Evolutionary conservation across 2,113 vertebrate genomes (phyloP).

Genomic region (Panthera uncia): DNA sequence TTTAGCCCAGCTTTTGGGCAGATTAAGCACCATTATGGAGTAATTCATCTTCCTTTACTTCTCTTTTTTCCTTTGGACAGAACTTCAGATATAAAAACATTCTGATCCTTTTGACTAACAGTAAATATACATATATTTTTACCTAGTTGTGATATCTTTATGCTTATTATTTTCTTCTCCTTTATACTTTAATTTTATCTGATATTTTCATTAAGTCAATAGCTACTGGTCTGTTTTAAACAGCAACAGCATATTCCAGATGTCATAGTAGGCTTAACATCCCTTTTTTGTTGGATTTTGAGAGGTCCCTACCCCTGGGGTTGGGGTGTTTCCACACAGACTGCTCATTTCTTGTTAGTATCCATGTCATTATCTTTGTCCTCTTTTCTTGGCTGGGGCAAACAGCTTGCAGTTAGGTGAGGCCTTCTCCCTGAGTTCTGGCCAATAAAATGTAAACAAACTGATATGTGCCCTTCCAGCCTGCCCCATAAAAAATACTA

Average conservation of each 20-base stretch:
- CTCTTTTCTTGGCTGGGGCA: neutral
- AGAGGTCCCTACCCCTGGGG: neutral
- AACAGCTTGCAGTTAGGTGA: neutral
- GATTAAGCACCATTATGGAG: neutral
- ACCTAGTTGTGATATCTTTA: neutral
- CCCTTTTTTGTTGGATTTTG: neutral
- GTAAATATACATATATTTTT: neutral
- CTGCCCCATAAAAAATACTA: neutral
- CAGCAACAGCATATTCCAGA: neutral
- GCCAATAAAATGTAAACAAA: neutral
- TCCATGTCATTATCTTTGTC: neutral
- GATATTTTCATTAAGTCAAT: neutral
- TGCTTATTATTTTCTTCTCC: neutral
- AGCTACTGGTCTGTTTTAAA: neutral
- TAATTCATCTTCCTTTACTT: neutral
- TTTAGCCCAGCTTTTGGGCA: neutral
- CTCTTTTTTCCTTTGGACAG: neutral
- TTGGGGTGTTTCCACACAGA: neutral
- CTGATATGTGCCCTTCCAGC: neutral
- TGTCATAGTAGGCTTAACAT: neutral
- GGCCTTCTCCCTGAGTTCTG: neutral
- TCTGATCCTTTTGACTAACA: neutral
- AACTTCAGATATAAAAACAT: slow-evolving; percentile 5
- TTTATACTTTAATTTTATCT: slow-evolving; percentile 2
- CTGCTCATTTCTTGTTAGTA: neutral